Percentiles rank a stretch among this genome's conserved stretches.
These are phyloP conservation scores for Lycopodina hypogea DNA, from an alignment of 37 sponge, comb jelly and placozoan genomes.

Conservation along the genomic window DNA sequence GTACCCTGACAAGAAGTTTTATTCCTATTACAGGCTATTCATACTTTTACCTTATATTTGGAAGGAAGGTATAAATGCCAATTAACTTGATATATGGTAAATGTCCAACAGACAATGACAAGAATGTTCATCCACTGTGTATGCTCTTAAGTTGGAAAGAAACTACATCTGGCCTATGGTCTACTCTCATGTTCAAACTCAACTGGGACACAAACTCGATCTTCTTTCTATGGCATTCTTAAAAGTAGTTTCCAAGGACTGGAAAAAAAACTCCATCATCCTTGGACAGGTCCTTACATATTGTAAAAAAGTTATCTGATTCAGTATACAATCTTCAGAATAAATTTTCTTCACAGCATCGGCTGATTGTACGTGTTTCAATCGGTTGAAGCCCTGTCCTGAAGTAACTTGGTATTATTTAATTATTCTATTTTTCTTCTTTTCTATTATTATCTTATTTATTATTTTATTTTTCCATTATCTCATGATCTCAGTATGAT, in stretches of 20 bases:
- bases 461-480: no score
- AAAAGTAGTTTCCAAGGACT: constrained; percentile 19
- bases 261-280: constrained; percentile 33
- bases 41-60: constrained; percentile 51
- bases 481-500: no score
- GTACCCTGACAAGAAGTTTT: no score
- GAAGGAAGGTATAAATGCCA: constrained; percentile 34
- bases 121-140: background rate
- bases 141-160: background rate
- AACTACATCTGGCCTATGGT: no score
- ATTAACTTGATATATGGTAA: constrained; percentile 18
- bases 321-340: background rate
- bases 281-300: constrained; percentile 27
- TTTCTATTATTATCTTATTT: no score
- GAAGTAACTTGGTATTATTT: no score
- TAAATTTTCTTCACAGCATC: background rate
- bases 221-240: background rate
- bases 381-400: background rate
- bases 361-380: background rate
- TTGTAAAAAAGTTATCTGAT: background rate
- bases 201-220: background rate
- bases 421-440: no score
- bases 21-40: constrained; percentile 27
- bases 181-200: background rate
- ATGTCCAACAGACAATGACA: background rate